Conservation (phyloP, 2,888 invertebrate genomes). For the Epinotia nisella region DNA sequence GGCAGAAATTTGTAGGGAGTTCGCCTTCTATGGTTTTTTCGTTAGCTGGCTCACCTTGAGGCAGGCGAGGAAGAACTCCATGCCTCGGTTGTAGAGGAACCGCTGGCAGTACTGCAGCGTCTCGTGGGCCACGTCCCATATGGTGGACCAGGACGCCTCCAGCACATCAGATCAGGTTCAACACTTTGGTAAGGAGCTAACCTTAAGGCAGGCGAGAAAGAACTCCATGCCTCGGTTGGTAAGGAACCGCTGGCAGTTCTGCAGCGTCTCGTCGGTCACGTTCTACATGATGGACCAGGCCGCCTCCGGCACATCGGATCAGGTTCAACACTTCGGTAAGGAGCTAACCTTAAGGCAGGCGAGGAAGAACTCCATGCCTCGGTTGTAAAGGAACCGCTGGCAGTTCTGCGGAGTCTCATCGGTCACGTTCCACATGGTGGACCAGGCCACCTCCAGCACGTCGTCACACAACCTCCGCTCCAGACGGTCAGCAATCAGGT, state of each 20-base stretch:
- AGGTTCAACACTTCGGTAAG: not conserved
- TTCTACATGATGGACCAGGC: conserved; percentile 99
- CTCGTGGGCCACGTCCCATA: conserved; percentile 99
- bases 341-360: conserved; percentile 90
- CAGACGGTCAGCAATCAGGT: conserved; percentile 92
- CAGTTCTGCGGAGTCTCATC: conserved; percentile 99
- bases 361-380: conserved; percentile 96
- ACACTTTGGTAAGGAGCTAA: conserved; percentile 60
- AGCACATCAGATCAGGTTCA: conserved; percentile 81
- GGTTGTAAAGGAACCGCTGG: conserved; percentile 92
- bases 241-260: conserved; percentile 96
- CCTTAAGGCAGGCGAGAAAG: conserved; percentile 94
- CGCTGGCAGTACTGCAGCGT: conserved; percentile 96
- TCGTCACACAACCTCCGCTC: conserved; percentile 94
- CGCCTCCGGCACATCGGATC: conserved; percentile 90
- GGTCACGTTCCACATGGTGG: conserved; percentile 99
- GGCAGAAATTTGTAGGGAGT: too few relatives aligned
- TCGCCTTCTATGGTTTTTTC: too few relatives aligned
- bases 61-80: conserved; percentile 95
- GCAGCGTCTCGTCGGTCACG: conserved; percentile 97
- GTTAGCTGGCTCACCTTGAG: conserved; percentile 89
- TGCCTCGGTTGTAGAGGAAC: conserved; percentile 94
- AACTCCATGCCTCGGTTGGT: conserved; percentile 94
- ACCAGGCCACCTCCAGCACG: conserved; percentile 99
- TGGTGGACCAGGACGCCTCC: conserved; percentile 99